Evolutionary conservation across 2,113 vertebrate genomes (phyloP), one percentile per base, ranked within the genome.

Genomic region (Elachura formosa): DNA sequence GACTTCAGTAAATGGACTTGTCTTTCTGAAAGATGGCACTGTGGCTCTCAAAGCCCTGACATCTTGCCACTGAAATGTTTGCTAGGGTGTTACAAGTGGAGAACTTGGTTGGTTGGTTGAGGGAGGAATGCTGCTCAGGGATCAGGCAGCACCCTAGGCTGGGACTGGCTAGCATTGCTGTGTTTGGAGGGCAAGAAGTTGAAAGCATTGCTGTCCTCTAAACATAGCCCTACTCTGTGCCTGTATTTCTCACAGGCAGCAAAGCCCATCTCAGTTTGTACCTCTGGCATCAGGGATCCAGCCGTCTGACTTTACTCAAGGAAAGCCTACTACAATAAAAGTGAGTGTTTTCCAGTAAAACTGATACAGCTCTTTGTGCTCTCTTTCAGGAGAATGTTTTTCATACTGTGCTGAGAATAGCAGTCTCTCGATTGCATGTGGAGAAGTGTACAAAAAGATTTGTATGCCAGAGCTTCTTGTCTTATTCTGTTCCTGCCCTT

Each of bases 401-500:
- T 89, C 41, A 56, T 72, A 34, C 33, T 69, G 58, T 51, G 43
- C 86, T 78, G 78, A 73, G 93, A 89, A 54, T 40, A 66, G 51
- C 61, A 77, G 58, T 77, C 71, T 94, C 80, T 69, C 20, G 80
- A 61, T 85, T 95, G 51, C 85, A 38, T 33, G 51, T 28, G 85
- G 75, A 46, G 82, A 82, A 49, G 16, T 8, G 63, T 85, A 85
- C 67, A 67, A 75, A 69, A 89, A 33, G n/a, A 79, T 90, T 75
- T 73, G 43, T 85, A 2, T 83, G 71, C 38, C 63, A 73, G 67
- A 62, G 71, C 59, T 85, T 51, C 48, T 91, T 38, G 34, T 85
- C 82, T 85, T 51, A 23, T 89, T 84, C 41, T 79, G 87, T 87
- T 67, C 40, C 38, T 86, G 88, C 19, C 31, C 20, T 75, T 68